Percentiles rank a stretch among this genome's conserved stretches.
phyloP scores from a whole-genome alignment of 2,888 invertebrate genomes.

The Rotaria socialis region DNA sequence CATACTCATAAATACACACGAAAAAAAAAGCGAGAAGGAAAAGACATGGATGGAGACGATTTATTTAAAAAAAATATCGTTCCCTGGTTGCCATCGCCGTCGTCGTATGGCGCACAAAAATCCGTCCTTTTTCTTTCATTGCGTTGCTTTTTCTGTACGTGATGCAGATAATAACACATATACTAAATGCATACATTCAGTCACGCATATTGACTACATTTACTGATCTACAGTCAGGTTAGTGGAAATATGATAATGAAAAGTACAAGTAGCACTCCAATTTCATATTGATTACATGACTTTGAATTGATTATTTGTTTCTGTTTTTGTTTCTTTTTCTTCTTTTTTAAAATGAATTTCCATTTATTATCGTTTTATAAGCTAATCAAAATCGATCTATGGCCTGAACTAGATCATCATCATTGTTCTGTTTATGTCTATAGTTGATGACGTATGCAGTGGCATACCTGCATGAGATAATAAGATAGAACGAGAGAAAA shows the following conservation, averaged over 20 bases:
- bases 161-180: not conserved
- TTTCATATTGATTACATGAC: not conserved
- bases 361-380: not conserved
- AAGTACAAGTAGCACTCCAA: not conserved
- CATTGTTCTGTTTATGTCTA: not conserved
- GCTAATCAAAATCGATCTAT: not conserved
- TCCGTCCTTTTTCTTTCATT: not conserved
- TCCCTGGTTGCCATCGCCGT: not conserved
- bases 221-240: not conserved
- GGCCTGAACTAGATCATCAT: not conserved
- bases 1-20: not conserved
- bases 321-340: not conserved
- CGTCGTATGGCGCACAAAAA: not conserved
- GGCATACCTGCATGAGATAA: constrained; percentile 9
- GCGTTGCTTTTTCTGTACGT: not conserved
- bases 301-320: not conserved
- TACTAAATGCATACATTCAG: not conserved
- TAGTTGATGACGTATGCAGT: not conserved
- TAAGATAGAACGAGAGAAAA: not conserved
- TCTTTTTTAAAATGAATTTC: not conserved
- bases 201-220: not conserved
- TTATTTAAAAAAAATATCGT: constrained; percentile 28
- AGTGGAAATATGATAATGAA: not conserved
- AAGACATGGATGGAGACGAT: not conserved
- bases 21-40: not conserved